Base-by-base conservation (phyloP, 2,797 vertebrate species). In the Karalla daura region DNA sequence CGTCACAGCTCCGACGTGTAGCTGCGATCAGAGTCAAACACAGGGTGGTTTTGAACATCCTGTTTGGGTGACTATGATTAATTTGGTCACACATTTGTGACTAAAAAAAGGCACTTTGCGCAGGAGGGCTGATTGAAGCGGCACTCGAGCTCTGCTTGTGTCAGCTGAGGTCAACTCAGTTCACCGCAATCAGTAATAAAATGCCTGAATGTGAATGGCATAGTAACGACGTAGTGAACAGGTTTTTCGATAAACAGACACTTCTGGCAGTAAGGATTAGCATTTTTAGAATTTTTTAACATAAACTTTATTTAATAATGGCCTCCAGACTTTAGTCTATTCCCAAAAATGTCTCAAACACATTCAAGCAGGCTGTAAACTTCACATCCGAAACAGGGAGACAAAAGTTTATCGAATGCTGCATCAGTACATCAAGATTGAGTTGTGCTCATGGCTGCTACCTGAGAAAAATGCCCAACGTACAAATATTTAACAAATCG, bases 1-100 rank as follows among this genome's bases (percentile, higher is more conserved):
- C 74, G 70, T 73, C 61, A n/a, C 70, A 56, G 76, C 0, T 12
- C 5, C 55, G 52, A 21, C 32, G 40, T 64, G 36, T 49, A 17
- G 2, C 39, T 32, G 59, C 23, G 66, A 82, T 85, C 73, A 63
- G 37, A 77, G 37, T 37, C 24, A 17, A 70, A 53, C 53, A 28
- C 36, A 1, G 18, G 39, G 40, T 21, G 47, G 61, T 66, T 54
- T 8, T 49, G 8, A 63, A 47, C 13, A 32, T 51, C 21, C 36
- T 1, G 47, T 73, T 58, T 59, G 43, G 5, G 20, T 7, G 5
- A 23, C 32, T 0, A 3, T 9, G 17, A 68, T 43, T 66, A 12
- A 50, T 44, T 72, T 39, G 17, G 13, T 78, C 15, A 21, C 17
- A 64, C 20, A 12, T 18, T n/a, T 21, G 4, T 25, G 17, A 37